phyloP scores from a whole-genome alignment of 2,888 invertebrate species.

The Rotaria magnacalcarata region DNA sequence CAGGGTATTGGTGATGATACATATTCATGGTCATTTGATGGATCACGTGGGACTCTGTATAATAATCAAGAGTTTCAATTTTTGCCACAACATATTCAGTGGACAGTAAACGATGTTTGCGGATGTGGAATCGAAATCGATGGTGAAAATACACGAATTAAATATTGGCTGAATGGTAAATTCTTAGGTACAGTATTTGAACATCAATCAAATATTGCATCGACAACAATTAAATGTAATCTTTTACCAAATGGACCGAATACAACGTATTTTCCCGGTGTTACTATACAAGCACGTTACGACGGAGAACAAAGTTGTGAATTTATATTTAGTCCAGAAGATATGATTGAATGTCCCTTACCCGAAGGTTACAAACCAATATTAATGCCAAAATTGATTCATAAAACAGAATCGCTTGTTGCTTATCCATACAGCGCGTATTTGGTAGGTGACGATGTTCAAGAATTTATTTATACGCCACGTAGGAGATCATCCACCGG shows the following conservation, averaged over 20 bases:
- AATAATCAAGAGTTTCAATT: neutral
- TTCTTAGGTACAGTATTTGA: neutral
- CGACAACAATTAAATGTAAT: neutral
- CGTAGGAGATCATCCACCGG: too few species aligned
- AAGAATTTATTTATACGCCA: neutral
- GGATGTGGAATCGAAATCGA: conserved; percentile 32
- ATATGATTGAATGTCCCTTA: conserved; percentile 12
- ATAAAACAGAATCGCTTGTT: neutral
- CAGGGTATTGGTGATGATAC: neutral
- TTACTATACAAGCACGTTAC: neutral
- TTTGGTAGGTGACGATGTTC: neutral
- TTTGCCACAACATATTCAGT: neutral
- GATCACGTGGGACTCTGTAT: neutral
- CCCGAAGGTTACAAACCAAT: neutral
- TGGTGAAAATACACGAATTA: neutral
- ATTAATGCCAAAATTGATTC: neutral
- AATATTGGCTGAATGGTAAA: conserved; percentile 16
- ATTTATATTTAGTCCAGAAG: conserved; percentile 22
- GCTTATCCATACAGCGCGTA: neutral
- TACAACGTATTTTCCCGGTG: neutral
- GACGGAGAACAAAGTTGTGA: neutral
- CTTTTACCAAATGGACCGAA: neutral
- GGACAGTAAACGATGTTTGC: neutral
- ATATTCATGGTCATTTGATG: conserved; percentile 14
- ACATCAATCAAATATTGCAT: neutral